Percentiles rank a stretch among this genome's conserved stretches.
phyloP scores from a whole-genome alignment of 2,888 invertebrate genomes.

The Macrophya alboannulata region DNA sequence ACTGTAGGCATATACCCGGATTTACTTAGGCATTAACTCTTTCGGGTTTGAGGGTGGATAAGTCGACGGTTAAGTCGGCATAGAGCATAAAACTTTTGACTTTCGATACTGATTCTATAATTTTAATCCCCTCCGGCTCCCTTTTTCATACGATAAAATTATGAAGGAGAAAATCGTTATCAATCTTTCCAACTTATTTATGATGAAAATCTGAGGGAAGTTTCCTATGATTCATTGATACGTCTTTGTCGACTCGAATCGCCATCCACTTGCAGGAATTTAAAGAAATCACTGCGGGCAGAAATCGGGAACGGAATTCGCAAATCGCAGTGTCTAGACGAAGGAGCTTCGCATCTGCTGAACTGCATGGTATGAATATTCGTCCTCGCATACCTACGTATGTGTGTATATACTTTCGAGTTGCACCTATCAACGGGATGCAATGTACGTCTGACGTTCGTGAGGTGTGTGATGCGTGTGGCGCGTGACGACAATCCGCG shows the following conservation, averaged over 20 bases:
- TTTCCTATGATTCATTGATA: not conserved
- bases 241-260: not conserved
- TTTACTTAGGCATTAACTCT: conserved; percentile 14
- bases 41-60: not conserved
- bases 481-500: conserved; percentile 34
- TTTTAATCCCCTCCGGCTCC: not conserved
- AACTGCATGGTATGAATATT: not conserved
- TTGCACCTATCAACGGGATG: not conserved
- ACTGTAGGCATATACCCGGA: not conserved
- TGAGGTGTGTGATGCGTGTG: not conserved
- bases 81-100: not conserved
- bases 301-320: not conserved
- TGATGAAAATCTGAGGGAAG: not conserved
- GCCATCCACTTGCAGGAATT: not conserved
- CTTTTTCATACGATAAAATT: not conserved
- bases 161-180: not conserved
- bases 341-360: conserved; percentile 11
- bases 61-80: not conserved
- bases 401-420: not conserved
- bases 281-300: not conserved
- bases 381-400: conserved; percentile 31
- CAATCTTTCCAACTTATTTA: not conserved
- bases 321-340: conserved; percentile 21
- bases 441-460: not conserved
- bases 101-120: not conserved